These are phyloP conservation scores for Phortica variegata DNA, from an alignment of 1,140 invertebrate genomes.

Conservation along the genomic window DNA sequence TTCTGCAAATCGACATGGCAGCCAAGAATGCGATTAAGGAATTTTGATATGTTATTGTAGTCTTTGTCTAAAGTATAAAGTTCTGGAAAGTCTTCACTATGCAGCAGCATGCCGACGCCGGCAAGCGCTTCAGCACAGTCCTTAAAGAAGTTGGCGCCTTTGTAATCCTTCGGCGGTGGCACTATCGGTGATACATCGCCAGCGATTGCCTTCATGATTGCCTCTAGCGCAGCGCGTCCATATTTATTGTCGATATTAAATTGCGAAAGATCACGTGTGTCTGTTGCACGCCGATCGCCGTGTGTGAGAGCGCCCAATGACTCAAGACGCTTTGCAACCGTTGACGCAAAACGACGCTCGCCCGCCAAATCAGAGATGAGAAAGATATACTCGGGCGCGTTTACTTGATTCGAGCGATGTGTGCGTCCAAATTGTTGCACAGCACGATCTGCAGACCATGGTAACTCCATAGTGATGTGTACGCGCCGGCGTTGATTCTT, in stretches of 20 bases:
- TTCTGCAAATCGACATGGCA: constrained; percentile 97
- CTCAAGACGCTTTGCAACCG: constrained; percentile 92
- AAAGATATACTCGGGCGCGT: constrained; percentile 98
- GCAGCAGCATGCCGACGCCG: constrained; percentile 87
- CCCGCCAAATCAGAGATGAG: constrained; percentile 97
- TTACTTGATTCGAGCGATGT: constrained; percentile 79
- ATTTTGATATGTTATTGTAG: constrained; percentile 96
- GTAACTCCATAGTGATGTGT: constrained; percentile 96
- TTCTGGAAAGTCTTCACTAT: constrained; percentile 73
- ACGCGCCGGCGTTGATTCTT: constrained; percentile 88
- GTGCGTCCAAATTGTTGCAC: constrained; percentile 96
- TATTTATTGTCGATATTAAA: constrained; percentile 99
- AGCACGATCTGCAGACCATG: constrained; percentile 99
- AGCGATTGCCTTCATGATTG: constrained; percentile 83
- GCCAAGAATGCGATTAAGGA: constrained; percentile 95
- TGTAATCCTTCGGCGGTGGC: constrained; percentile 79
- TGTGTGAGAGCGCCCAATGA: constrained; percentile 95
- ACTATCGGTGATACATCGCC: constrained; percentile 78
- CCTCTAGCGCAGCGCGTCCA: constrained; percentile 88
- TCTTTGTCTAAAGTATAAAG: constrained; percentile 90
- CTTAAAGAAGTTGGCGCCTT: constrained; percentile 89
- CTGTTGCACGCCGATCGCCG: constrained; percentile 94
- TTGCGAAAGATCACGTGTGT: constrained; percentile 91
- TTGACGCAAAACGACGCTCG: constrained; percentile 91
- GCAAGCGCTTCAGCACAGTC: constrained; percentile 84